phyloP scores from a whole-genome alignment of 1,140 invertebrate genomes.

The Aphidius ervi region DNA sequence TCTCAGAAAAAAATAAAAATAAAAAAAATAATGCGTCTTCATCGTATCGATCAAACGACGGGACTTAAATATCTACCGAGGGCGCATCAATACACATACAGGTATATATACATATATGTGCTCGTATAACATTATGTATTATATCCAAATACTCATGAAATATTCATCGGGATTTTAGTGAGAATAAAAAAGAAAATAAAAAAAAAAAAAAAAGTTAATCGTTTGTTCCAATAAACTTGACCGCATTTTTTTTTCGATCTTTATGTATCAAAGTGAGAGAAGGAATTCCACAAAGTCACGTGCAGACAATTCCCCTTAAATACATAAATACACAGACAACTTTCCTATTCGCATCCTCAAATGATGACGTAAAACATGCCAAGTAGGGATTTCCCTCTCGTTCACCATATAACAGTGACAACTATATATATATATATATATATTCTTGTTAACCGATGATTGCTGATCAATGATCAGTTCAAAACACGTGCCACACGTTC shows the following conservation, averaged over 20 bases:
- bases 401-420: conserved; percentile 15
- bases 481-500: conserved; percentile 20
- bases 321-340: too few relatives aligned
- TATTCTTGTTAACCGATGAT: conserved; percentile 27
- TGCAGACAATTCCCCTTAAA: not conserved
- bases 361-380: too few relatives aligned
- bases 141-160: conserved; percentile 14
- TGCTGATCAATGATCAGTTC: conserved; percentile 31
- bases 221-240: conserved; percentile 13
- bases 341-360: too few relatives aligned
- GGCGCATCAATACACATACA: not conserved
- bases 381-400: conserved; percentile 34
- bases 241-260: conserved; percentile 4
- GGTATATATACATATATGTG: not conserved
- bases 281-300: not conserved
- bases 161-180: conserved; percentile 11
- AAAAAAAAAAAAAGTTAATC: conserved; percentile 20
- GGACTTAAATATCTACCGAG: conserved; percentile 4
- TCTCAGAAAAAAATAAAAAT: too few relatives aligned
- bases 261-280: conserved; percentile 1
- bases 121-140: too few relatives aligned
- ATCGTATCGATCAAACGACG: conserved; percentile 17
- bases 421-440: too few relatives aligned
- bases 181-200: not conserved
- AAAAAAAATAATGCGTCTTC: not conserved